Conservation (phyloP, 2,113 vertebrate species). For the Crocuta crocuta region DNA sequence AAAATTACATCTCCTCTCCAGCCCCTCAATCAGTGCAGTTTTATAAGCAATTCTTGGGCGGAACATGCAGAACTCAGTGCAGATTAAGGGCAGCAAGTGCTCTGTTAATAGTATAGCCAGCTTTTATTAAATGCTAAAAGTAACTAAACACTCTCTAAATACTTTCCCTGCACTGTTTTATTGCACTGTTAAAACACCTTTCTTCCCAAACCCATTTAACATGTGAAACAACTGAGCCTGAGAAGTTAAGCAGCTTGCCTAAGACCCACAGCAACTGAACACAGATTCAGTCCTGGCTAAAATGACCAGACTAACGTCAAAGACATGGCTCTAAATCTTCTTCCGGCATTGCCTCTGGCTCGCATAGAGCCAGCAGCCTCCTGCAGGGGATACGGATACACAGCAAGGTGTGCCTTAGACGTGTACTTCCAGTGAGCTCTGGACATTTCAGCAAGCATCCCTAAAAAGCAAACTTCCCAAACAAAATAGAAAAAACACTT, state of each 20-base stretch:
- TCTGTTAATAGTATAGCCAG: neutral
- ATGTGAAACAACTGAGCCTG: neutral
- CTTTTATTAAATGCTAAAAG: neutral
- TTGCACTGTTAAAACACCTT: neutral
- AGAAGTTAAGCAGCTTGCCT: neutral
- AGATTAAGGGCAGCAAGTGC: neutral
- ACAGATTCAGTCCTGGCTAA: neutral
- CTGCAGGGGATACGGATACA: neutral
- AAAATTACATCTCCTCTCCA: neutral
- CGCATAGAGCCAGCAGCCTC: neutral
- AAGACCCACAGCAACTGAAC: neutral
- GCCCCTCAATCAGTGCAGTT: neutral
- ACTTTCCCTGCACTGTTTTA: neutral
- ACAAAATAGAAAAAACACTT: constrained; percentile 5
- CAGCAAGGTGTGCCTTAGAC: neutral
- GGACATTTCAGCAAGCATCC: neutral
- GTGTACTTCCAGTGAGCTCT: neutral
- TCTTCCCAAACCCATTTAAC: neutral
- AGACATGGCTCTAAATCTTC: neutral
- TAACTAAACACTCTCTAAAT: neutral
- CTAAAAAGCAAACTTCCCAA: neutral
- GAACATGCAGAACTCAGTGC: neutral
- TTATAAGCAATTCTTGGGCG: neutral
- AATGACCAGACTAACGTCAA: neutral
- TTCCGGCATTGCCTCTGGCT: neutral